Evolutionary conservation across 2,797 vertebrate species (phyloP).

Genomic region (Myotis planiceps): DNA sequence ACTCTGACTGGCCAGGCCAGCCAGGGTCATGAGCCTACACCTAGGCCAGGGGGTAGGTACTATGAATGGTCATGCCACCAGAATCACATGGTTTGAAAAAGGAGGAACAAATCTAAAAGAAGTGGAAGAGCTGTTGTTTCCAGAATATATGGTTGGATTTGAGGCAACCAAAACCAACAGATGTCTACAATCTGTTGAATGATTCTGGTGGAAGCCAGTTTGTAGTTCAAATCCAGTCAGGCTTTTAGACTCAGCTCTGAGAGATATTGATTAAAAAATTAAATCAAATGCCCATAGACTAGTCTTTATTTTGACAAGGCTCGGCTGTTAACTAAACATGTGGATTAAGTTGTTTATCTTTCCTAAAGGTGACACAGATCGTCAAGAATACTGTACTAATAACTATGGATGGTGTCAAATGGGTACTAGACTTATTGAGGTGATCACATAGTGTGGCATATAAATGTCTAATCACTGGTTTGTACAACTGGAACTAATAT

Average conservation of each 20-base stretch:
- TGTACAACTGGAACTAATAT: not conserved
- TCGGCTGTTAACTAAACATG: not conserved
- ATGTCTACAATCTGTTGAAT: conserved; percentile 36
- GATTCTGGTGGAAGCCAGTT: not conserved
- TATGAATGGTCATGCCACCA: not conserved
- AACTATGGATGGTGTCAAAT: not conserved
- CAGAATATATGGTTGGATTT: not conserved
- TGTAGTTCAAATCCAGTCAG: not conserved
- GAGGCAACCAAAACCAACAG: not conserved
- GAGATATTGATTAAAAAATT: not conserved
- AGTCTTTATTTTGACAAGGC: not conserved
- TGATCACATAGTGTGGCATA: not conserved
- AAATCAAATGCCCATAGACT: not conserved
- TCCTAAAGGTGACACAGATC: not conserved
- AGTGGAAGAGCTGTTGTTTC: not conserved
- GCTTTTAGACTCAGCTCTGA: not conserved
- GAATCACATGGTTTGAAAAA: not conserved
- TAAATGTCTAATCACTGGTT: not conserved
- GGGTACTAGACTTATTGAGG: not conserved
- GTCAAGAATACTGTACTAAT: not conserved
- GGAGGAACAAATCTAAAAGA: not conserved
- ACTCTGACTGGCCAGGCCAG: not conserved
- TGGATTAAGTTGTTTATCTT: not conserved
- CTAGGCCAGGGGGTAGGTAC: not conserved
- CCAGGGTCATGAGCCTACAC: not conserved